Base-by-base conservation (phyloP, 2,113 vertebrate species). In the Silurus glanis region DNA sequence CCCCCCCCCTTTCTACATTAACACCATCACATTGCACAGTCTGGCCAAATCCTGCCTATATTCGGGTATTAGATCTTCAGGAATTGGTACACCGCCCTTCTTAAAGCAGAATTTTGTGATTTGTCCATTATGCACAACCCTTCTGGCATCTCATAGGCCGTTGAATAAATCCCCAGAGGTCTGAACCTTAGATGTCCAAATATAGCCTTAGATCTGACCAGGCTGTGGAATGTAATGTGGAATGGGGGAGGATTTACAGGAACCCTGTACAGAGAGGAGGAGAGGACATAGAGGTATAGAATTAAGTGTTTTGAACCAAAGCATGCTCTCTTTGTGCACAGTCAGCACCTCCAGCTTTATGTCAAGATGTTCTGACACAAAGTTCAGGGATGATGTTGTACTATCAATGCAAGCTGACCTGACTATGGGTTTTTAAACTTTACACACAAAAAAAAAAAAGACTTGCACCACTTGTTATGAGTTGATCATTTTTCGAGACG, bases 121-220 rank as follows among this genome's bases (percentile, higher is more conserved):
- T 81, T 56, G 17, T 13, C 10, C 21, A 58, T 75, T 84, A 62
- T 17, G 13, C 67, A 53, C 59, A 61, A 23, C 53, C 28, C 19
- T 74, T 62, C 71, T 74, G 58, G 64, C 23, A 82, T 87, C 83
- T 84, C n/a, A 56, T 53, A 23, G 12, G n/a, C 67, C n/a, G 49
- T 59, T 85, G 80, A 59, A 25, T 84, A 21, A 87, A 82, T 13
- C 67, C 16, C 76, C 49, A 19, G 82, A 71, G 86, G 81, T 25
- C 66, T 23, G 25, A 53, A 71, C 75, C 59, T 81, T 84, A 64
- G 89, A 91, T 92, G 92, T 88, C 91, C 91, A 91, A 93, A 93
- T 92, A 91, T 91, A 90, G 90, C 75, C 75, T 82, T 37, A 51
- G 67, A 61, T 74, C 82, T 86, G 74, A 49, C 76, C 84, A 37